These are phyloP conservation scores for Acanthurus tractus DNA, from an alignment of 2,797 vertebrate genomes.

Conservation along the genomic window DNA sequence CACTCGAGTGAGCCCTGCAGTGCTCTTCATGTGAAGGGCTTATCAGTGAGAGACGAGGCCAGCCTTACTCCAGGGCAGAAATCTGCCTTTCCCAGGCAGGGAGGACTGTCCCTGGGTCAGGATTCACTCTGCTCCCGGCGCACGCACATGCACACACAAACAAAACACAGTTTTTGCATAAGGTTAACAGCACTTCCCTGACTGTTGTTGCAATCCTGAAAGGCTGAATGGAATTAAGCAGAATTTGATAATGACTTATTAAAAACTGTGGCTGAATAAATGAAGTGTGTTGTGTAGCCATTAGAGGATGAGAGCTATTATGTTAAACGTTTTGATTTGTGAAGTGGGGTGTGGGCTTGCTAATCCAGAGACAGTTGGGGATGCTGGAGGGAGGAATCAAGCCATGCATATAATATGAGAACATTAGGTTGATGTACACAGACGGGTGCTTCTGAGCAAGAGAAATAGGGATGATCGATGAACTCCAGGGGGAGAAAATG, in stretches of 20 bases:
- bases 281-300: slow-evolving; percentile 86
- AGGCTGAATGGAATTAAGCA: slow-evolving; percentile 82
- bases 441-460: slow-evolving; percentile 75
- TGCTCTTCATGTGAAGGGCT: slow-evolving; percentile 66
- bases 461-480: slow-evolving; percentile 80
- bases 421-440: slow-evolving; percentile 81
- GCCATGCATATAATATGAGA: slow-evolving; percentile 84
- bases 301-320: slow-evolving; percentile 86
- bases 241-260: slow-evolving; percentile 87
- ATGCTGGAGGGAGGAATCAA: slow-evolving; percentile 81
- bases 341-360: slow-evolving; percentile 83
- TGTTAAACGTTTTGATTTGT: slow-evolving; percentile 86
- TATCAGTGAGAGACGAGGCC: slow-evolving; percentile 67
- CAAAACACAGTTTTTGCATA: slow-evolving; percentile 55
- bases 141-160: slow-evolving; percentile 33
- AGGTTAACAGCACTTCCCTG: slow-evolving; percentile 57
- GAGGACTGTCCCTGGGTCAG: slow-evolving; percentile 65
- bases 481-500: slow-evolving; percentile 67
- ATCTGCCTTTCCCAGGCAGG: slow-evolving; percentile 69
- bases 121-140: slow-evolving; percentile 63
- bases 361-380: slow-evolving; percentile 82
- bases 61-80: slow-evolving; percentile 63
- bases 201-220: slow-evolving; percentile 63
- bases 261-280: slow-evolving; percentile 84
- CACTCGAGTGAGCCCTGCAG: slow-evolving; percentile 53